Conservation (phyloP, 2,113 vertebrate genomes). For the Calyptomena viridis region DNA sequence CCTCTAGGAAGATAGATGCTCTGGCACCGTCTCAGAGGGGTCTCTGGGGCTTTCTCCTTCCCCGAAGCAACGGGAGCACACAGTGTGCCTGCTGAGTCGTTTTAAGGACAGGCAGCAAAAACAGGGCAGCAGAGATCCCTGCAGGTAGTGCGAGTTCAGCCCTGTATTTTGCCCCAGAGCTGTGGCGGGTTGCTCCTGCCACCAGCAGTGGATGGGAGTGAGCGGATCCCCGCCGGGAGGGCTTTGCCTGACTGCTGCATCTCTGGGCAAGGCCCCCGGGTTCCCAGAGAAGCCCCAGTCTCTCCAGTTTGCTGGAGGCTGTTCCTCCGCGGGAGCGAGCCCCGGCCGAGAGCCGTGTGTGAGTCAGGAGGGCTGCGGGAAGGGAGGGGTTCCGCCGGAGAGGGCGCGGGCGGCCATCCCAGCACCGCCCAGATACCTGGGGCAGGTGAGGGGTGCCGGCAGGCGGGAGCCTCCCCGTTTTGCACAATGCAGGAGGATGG, state of each 20-base stretch:
- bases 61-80: accelerated
- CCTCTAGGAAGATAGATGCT: neutral
- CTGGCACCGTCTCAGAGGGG: accelerated
- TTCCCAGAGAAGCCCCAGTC: neutral
- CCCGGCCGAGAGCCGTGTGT: neutral
- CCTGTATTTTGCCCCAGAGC: neutral
- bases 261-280: neutral
- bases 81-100: accelerated
- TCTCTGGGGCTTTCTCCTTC: neutral
- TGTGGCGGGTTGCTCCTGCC: accelerated
- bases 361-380: constrained; percentile 13
- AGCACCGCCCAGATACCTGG: constrained; percentile 51
- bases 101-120: neutral
- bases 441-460: neutral
- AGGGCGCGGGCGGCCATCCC: neutral
- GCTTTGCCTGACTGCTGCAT: neutral
- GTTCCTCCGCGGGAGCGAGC: neutral
- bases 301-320: neutral
- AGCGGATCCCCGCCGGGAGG: neutral
- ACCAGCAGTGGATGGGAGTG: accelerated
- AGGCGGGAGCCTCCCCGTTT: constrained; percentile 39
- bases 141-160: neutral
- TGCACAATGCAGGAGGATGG: neutral
- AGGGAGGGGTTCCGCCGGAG: neutral
- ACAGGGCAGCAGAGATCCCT: neutral